Evolutionary conservation across 2,113 vertebrate genomes (phyloP).

Genomic region (Atractosteus spatula): DNA sequence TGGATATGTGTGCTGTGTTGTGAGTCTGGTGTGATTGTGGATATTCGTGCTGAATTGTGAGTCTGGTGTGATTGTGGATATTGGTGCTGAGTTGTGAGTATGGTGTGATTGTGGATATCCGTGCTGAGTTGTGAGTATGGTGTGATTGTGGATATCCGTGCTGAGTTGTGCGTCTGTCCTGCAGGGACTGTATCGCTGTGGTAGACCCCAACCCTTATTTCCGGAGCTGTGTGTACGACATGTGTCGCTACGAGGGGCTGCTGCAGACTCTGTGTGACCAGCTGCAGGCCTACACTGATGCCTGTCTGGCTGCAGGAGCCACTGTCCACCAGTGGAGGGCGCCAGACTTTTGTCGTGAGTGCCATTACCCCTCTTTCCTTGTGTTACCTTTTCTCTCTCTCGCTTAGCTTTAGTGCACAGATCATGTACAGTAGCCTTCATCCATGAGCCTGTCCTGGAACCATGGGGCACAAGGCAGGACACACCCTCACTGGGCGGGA

Average conservation of each 20-base stretch:
- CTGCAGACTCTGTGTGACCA: constrained; percentile 65
- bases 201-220: constrained; percentile 64
- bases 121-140: neutral
- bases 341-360: constrained; percentile 73
- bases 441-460: too few species aligned
- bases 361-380: neutral
- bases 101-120: neutral
- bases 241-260: constrained; percentile 68
- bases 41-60: too few species aligned
- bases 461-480: too few species aligned
- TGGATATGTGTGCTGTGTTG: neutral
- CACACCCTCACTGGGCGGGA: too few species aligned
- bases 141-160: too few species aligned
- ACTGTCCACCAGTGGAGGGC: constrained; percentile 68
- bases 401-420: too few species aligned
- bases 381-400: neutral
- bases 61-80: too few species aligned
- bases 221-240: constrained; percentile 68
- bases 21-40: too few species aligned
- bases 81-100: too few species aligned
- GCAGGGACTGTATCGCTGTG: constrained; percentile 63
- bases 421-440: too few species aligned
- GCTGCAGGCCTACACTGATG: constrained; percentile 68
- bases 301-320: constrained; percentile 65
- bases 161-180: neutral